Conservation (phyloP, 1,140 invertebrate species). For the Cherax destructor region DNA sequence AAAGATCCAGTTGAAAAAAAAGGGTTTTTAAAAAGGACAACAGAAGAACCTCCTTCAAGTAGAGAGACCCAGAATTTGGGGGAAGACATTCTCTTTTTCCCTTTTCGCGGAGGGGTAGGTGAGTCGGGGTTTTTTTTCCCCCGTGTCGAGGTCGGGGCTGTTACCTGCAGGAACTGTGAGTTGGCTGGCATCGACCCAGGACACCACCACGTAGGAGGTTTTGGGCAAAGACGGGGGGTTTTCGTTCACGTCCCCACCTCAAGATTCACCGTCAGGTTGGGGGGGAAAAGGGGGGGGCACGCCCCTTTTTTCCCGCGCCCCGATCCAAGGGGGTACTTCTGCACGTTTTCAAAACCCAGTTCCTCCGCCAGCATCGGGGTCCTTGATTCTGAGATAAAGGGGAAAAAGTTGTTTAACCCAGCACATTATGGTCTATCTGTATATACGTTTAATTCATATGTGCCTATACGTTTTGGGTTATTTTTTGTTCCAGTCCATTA, state of each 20-base stretch:
- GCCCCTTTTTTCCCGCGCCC: slow-evolving; percentile 88
- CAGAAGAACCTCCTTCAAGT: too few species aligned
- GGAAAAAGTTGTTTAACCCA: too few species aligned
- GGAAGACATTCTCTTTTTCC: too few species aligned
- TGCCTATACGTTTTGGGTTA: too few species aligned
- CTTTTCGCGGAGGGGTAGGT: slow-evolving; percentile 84
- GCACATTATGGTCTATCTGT: too few species aligned
- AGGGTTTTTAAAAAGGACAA: too few species aligned
- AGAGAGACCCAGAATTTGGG: too few species aligned
- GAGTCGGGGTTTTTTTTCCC: slow-evolving; percentile 94
- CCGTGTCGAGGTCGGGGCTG: slow-evolving; percentile 93
- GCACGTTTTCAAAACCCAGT: slow-evolving; percentile 91
- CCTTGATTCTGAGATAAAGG: slow-evolving; percentile 78
- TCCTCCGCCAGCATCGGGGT: slow-evolving; percentile 82
- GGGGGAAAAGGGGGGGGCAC: slow-evolving; percentile 82
- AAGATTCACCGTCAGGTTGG: slow-evolving; percentile 89
- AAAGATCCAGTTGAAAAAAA: too few species aligned
- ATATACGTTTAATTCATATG: too few species aligned
- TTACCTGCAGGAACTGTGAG: slow-evolving; percentile 85
- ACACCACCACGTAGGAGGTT: slow-evolving; percentile 86
- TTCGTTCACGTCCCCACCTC: slow-evolving; percentile 95
- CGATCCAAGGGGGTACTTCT: slow-evolving; percentile 87
- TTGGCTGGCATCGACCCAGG: slow-evolving; percentile 85
- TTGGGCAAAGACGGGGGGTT: slow-evolving; percentile 94
- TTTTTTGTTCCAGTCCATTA: too few species aligned